Conservation (phyloP, 2,113 vertebrate genomes). For the Ictalurus furcatus region DNA sequence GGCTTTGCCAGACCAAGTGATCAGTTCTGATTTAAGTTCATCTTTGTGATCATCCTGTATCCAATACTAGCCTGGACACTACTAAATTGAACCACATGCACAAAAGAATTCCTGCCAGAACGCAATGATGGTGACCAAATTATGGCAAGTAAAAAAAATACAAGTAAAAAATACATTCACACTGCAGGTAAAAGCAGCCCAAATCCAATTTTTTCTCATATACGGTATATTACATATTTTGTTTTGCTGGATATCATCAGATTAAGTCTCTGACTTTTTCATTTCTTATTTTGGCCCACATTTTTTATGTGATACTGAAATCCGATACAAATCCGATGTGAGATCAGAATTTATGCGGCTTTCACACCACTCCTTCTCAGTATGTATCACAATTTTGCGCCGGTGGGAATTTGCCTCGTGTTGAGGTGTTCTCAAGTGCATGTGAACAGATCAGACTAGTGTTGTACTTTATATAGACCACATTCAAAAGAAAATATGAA, state of each 20-base stretch:
- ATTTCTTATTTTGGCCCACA: not conserved
- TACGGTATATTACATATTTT: not conserved
- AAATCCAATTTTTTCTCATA: not conserved
- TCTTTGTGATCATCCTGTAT: not conserved
- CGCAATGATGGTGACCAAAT: not conserved
- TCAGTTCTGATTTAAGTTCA: not conserved
- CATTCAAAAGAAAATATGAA: not conserved
- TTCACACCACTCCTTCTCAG: not conserved
- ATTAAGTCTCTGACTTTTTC: not conserved
- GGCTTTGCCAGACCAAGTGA: not conserved
- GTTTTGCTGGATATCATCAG: not conserved
- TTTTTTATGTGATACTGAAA: not conserved
- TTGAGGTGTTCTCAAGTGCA: not conserved
- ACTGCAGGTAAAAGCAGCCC: not conserved
- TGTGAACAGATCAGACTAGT: not conserved
- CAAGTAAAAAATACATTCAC: not conserved
- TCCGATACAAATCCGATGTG: not conserved
- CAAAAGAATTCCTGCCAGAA: not conserved
- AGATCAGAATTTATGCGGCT: not conserved
- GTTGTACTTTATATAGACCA: not conserved
- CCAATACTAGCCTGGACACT: not conserved
- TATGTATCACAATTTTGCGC: not conserved
- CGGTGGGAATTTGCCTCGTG: not conserved
- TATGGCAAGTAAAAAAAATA: not conserved
- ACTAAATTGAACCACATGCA: not conserved